Base-by-base conservation (phyloP, 2,797 vertebrate genomes). In the Synanceia verrucosa region DNA sequence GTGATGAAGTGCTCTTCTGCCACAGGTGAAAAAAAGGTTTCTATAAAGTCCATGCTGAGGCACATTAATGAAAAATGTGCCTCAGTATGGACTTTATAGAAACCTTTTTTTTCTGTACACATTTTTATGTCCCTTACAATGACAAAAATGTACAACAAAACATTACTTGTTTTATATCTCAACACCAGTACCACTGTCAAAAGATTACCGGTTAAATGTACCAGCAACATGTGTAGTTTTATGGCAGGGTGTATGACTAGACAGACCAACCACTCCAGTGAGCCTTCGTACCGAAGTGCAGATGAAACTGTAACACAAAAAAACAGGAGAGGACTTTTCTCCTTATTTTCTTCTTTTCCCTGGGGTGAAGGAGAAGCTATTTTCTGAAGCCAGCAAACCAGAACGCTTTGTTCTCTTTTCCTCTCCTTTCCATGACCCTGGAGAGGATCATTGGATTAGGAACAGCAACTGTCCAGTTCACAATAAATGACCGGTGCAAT, bases 401-500 rank as follows among this genome's bases (percentile, higher is more conserved):
- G 63, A 80, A 70, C 51, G 63, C 37, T 67, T 65, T 57, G 81
- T 85, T 75, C 72, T 73, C 68, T 69, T 70, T 86, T 77, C 75
- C 67, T 68, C 44, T 52, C 64, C 33, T 51, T 14, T 65, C 43
- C 34, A 28, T 44, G 28, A 58, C 63, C 53, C 46, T 0, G 2
- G 29, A 61, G 39, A 63, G 26, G 3, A 9, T 76, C 51, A 66
- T 67, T 81, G 73, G 64, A 77, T 82, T 77, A 72, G 46, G 33
- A n/a, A 76, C 60, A 46, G 53, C 51, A 76, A 56, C 53, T 73
- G 69, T 66, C 47, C 26, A 65, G 48, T 52, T 73, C 65, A 50
- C 28, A 66, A 70, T 56, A 67, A 73, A 71, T 59, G 37, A 70
- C 47, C 55, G 21, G 28, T 51, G 10, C 58, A 67, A 52, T 37